phyloP scores from a whole-genome alignment of 2,888 invertebrate species.

The Magallana nippona region DNA sequence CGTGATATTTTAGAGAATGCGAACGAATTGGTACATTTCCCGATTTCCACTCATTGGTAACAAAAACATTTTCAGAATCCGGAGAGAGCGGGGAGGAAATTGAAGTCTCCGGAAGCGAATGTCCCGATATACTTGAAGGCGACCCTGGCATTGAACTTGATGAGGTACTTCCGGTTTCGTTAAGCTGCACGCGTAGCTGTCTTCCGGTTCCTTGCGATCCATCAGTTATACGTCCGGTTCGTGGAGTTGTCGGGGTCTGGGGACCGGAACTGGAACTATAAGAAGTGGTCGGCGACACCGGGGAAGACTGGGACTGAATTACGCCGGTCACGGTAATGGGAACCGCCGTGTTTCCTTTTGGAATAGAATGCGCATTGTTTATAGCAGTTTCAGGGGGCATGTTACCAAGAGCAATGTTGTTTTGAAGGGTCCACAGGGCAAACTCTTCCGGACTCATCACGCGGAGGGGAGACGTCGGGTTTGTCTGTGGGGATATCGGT shows the following conservation, averaged over 20 bases:
- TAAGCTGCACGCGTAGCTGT: slow-evolving; percentile 41
- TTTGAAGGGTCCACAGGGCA: slow-evolving; percentile 40
- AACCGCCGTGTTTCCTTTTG: slow-evolving; percentile 7
- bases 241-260: slow-evolving; percentile 43
- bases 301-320: not conserved
- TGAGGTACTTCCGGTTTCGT: slow-evolving; percentile 56
- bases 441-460: slow-evolving; percentile 40
- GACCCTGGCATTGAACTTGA: slow-evolving; percentile 61
- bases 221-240: slow-evolving; percentile 15
- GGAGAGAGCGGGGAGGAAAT: slow-evolving; percentile 52
- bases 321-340: slow-evolving; percentile 25
- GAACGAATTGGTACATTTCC: slow-evolving; percentile 43
- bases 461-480: not conserved
- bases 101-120: slow-evolving; percentile 51
- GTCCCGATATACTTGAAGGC: slow-evolving; percentile 53
- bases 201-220: slow-evolving; percentile 25
- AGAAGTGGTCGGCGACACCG: slow-evolving; percentile 37
- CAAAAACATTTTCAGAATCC: slow-evolving; percentile 50
- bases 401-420: slow-evolving; percentile 43
- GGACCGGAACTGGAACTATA: slow-evolving; percentile 43
- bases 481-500: slow-evolving; percentile 4
- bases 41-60: slow-evolving; percentile 34
- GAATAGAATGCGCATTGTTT: slow-evolving; percentile 23
- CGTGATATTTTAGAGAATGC: slow-evolving; percentile 58
- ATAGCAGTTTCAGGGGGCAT: not conserved